These are phyloP conservation scores for Achlya flavicornis DNA, from an alignment of 2,888 invertebrate genomes.

Conservation along the genomic window DNA sequence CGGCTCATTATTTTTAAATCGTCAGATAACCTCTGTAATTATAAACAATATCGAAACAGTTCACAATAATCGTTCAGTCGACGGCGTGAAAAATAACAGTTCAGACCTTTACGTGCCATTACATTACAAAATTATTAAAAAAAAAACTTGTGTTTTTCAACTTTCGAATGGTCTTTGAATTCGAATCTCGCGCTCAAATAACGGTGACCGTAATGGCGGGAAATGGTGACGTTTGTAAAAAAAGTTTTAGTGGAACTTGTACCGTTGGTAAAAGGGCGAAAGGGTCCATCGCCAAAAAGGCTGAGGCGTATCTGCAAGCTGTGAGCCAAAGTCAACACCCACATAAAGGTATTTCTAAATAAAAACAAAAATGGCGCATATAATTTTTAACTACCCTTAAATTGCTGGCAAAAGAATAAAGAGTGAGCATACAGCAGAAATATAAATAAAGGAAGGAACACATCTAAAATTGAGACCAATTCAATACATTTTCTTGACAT, in stretches of 20 bases:
- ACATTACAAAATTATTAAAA: slow-evolving; percentile 6
- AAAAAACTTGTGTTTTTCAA: slow-evolving; percentile 17
- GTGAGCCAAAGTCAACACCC: slow-evolving; percentile 61
- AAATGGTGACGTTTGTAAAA: slow-evolving; percentile 60
- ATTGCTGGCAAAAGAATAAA: no score
- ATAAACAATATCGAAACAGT: slow-evolving; percentile 33
- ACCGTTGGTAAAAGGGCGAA: slow-evolving; percentile 55
- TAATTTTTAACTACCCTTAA: no score
- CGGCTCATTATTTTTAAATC: slow-evolving; percentile 34
- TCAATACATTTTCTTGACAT: no score
- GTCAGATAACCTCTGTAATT: slow-evolving; percentile 54
- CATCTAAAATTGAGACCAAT: no score
- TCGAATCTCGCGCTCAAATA: slow-evolving; percentile 62
- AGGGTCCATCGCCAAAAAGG: slow-evolving; percentile 66
- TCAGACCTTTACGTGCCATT: slow-evolving; percentile 30
- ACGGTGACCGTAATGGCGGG: slow-evolving; percentile 61
- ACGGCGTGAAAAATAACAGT: slow-evolving; percentile 39
- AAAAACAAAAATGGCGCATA: no score
- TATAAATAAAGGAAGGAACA: no score
- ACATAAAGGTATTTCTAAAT: slow-evolving; percentile 41
- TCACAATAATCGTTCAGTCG: slow-evolving; percentile 33
- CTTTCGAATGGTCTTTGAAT: slow-evolving; percentile 48
- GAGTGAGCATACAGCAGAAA: no score
- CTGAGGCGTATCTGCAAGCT: slow-evolving; percentile 71
- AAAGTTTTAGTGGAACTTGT: slow-evolving; percentile 62